Evolutionary conservation across 2,797 vertebrate species (phyloP), one percentile per base, ranked within the genome.

Genomic region (Hippoglossus hippoglossus): DNA sequence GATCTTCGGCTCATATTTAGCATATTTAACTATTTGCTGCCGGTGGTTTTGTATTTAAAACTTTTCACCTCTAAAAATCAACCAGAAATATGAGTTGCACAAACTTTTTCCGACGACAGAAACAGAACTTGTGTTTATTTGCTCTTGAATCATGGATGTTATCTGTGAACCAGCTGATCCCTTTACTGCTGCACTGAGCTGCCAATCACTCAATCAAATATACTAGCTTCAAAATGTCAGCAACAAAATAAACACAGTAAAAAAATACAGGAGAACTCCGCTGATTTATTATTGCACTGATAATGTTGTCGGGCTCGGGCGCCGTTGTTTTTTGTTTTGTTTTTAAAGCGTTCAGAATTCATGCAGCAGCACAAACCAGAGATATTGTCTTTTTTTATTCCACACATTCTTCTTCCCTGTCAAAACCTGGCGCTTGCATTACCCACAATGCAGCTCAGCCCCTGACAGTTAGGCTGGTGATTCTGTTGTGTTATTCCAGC

Each of bases 381-480:
- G 47, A n/a, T 49, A 21, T 49, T 21, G 47, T 49, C 19, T 49
- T 49, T 9, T 9, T 49, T 49, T 21, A 49, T 49, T 49, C 47
- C 47, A 49, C 47, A 49, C 47, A 49, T 49, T 49, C 47, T 49
- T 49, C n/a, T 49, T 49, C 19, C 47, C 19, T 49, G n/a, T 49
- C 47, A 49, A 49, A n/a, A 49, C 47, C 47, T 49, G 19, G 18
- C 19, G 47, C 18, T 47, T 15, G 24, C 50, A 52, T 52, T 52
- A 52, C 50, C 50, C 50, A 52, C 50, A 52, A 52, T 52, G 50
- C 50, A 52, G 50, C 21, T 52, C 22, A 52, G 13, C 50, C 50
- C n/a, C 50, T 52, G 50, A 52, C 22, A 24, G 22, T 51, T 24
- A n/a, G 47, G 19, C n/a, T 19, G 47, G 19, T 16, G 47, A 21